These are phyloP conservation scores for Sebastes oblongus DNA, from an alignment of 2,797 vertebrate genomes.

Conservation along the genomic window DNA sequence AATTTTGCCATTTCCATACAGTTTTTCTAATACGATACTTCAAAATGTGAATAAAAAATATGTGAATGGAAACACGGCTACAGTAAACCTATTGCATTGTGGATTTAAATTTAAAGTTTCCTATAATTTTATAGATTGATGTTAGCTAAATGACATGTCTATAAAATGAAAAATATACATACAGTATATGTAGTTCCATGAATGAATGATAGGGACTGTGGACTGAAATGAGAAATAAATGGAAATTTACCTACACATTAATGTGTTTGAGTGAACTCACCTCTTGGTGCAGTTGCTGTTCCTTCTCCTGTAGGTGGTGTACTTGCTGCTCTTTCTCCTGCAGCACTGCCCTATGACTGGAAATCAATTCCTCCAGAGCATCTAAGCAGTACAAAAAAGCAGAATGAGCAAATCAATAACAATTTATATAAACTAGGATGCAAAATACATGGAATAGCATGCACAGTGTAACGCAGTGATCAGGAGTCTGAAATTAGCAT, in stretches of 20 bases:
- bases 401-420: not conserved
- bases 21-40: not conserved
- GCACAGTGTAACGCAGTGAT: not conserved
- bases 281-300: conserved; percentile 81
- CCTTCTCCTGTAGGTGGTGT: conserved; percentile 79
- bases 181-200: not conserved
- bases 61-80: not conserved
- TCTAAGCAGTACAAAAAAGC: conserved; percentile 52
- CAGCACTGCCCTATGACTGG: conserved; percentile 75
- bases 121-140: not conserved
- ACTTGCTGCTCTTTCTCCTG: conserved; percentile 74
- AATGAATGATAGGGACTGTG: not conserved
- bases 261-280: conserved; percentile 58
- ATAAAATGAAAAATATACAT: not conserved
- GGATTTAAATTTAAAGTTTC: not conserved
- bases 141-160: not conserved
- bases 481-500: not conserved
- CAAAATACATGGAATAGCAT: not conserved
- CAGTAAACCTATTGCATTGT: not conserved
- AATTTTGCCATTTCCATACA: not conserved
- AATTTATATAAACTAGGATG: not conserved
- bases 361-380: conserved; percentile 79
- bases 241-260: not conserved
- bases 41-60: not conserved
- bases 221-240: not conserved